phyloP scores from a whole-genome alignment of 2,797 vertebrate species.

The Prunella strophiata region DNA sequence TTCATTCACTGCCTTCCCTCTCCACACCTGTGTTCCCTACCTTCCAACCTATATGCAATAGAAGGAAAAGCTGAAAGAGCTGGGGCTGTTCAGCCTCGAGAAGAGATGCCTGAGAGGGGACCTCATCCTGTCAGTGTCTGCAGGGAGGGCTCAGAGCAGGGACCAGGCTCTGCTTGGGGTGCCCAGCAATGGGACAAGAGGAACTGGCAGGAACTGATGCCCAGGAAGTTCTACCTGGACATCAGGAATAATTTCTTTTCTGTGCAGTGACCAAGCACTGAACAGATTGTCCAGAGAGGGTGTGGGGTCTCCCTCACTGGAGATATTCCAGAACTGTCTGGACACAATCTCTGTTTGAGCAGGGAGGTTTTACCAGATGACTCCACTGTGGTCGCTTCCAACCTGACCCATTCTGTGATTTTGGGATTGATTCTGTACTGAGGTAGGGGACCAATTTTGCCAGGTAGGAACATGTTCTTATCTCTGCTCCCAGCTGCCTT shows the following conservation, averaged over 20 bases:
- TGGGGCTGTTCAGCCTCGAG: background rate
- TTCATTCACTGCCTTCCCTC: background rate
- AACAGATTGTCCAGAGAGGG: background rate
- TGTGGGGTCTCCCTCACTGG: fast-evolving
- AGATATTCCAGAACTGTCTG: background rate
- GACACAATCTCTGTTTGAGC: background rate
- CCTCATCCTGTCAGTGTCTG: background rate
- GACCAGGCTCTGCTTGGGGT: fast-evolving
- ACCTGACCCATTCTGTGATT: background rate
- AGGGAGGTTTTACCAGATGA: background rate
- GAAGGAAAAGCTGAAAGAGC: background rate
- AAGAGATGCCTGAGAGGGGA: fast-evolving
- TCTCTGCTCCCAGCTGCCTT: background rate
- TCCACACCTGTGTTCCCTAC: background rate
- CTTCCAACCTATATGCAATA: background rate
- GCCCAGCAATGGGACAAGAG: background rate
- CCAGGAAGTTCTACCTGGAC: background rate
- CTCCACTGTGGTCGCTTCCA: background rate
- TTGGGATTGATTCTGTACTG: background rate
- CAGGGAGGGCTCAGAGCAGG: background rate
- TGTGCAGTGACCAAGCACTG: fast-evolving
- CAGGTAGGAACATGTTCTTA: background rate
- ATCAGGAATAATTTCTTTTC: background rate
- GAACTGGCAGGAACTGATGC: fast-evolving
- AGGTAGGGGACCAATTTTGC: background rate